Base-by-base conservation (phyloP, 2,797 vertebrate species). In the Oophaga sylvatica region DNA sequence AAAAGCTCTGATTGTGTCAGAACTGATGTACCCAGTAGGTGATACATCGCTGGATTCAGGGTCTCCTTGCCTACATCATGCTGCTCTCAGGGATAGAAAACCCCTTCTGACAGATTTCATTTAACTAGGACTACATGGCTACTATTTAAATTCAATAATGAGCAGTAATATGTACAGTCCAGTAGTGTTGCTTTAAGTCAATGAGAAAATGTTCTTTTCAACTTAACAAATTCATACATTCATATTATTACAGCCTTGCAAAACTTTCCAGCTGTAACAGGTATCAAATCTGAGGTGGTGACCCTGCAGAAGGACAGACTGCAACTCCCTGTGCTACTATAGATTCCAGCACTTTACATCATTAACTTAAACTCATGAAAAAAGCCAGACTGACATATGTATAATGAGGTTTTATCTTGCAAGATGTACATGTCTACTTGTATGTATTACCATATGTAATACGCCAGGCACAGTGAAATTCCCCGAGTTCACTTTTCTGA, bases 321-420 rank as follows among this genome's bases (percentile, higher is more conserved):
- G 13, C 53, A 60, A 57, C 57, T 75, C 17, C 31, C 79, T 48
- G 26, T 29, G 79, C 68, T 76, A 9, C 62, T 81, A 56, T 76
- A 75, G 41, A 75, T 65, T 75, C 68, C 53, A 62, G 73, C 63
- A 8, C 57, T 31, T 81, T 31, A 80, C 56, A 17, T 75, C 67
- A 80, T 84, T 84, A 73, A 56, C 70, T 5, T 35, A 57, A 57
- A 83, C 35, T 26, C 80, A 68, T 76, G 80, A 87, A 80, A 19
- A 41, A 87, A 56, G 59, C 48, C 84, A 87, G 80, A 77, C 60
- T 29, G n/a, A n/a, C 80, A 35, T 67, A 76, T 45, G 19, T 68
- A 78, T 67, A 87, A 26, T 59, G 26, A 83, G 26, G 62, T 45
- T 70, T 87, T 68, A 60, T 87, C 80, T 78, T 48, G 53, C 48